These are phyloP conservation scores for Channa striata DNA, from an alignment of 2,797 vertebrate genomes.

Conservation along the genomic window DNA sequence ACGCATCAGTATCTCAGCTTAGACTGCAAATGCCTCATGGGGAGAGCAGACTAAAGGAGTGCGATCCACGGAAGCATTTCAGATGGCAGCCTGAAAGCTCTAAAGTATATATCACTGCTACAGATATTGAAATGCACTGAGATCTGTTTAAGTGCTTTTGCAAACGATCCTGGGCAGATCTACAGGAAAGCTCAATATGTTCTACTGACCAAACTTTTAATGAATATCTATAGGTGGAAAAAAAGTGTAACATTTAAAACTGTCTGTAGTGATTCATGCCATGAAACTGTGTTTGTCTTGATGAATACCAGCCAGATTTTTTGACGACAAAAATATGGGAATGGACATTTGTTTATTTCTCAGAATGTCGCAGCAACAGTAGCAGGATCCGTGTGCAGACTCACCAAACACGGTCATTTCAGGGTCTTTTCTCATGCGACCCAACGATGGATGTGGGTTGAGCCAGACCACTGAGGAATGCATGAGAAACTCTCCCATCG, in stretches of 20 bases:
- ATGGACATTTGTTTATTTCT: conserved; percentile 1
- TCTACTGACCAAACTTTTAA: conserved; percentile 11
- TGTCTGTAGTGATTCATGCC: not conserved
- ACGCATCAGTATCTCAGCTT: conserved; percentile 67
- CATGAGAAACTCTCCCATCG: conserved; percentile 98
- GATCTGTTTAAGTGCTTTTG: conserved; percentile 15
- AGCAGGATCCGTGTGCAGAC: conserved; percentile 40
- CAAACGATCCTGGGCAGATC: conserved; percentile 2
- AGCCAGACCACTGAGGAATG: conserved; percentile 94
- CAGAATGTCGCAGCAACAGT: conserved; percentile 20
- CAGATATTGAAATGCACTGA: conserved; percentile 51
- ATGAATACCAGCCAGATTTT: not conserved
- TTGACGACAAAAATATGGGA: conserved; percentile 1
- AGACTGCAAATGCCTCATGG: conserved; percentile 58
- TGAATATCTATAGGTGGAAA: not conserved
- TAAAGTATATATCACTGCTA: conserved; percentile 55
- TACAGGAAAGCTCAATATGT: conserved; percentile 12
- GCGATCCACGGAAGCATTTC: conserved; percentile 56
- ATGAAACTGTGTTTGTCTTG: no score
- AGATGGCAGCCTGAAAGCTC: conserved; percentile 56
- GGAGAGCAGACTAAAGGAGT: conserved; percentile 45
- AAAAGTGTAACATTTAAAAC: not conserved
- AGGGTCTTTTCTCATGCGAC: conserved; percentile 94
- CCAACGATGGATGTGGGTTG: conserved; percentile 92
- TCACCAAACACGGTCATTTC: conserved; percentile 96